These are phyloP conservation scores for Aphrocallistes beatrix DNA, from an alignment of 37 sponge, comb jelly and placozoan genomes.

Conservation along the genomic window DNA sequence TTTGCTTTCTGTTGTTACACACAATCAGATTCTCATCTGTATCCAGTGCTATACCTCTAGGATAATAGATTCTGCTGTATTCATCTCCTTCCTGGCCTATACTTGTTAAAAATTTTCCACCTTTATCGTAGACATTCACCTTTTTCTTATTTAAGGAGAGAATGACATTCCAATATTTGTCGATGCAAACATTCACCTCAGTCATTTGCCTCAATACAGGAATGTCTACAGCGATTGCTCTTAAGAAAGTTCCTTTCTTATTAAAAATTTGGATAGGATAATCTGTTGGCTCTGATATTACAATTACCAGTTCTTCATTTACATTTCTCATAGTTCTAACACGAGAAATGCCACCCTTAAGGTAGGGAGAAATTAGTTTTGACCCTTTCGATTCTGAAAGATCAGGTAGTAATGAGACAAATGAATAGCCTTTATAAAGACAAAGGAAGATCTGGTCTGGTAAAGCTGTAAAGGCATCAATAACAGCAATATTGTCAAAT, in stretches of 20 bases:
- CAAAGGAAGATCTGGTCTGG: too few species aligned
- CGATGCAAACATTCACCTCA: background rate
- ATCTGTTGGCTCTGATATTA: background rate
- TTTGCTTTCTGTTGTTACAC: background rate
- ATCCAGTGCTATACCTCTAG: slow-evolving; percentile 4
- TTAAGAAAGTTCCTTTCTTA: background rate
- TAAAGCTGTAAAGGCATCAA: background rate
- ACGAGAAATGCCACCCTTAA: background rate
- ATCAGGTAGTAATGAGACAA: background rate
- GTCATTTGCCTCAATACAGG: background rate
- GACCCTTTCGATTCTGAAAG: background rate
- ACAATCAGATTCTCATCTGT: background rate
- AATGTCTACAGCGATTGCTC: background rate
- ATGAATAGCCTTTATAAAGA: background rate
- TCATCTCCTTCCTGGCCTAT: background rate
- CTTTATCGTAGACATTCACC: background rate
- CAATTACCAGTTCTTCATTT: background rate
- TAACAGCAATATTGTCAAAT: background rate
- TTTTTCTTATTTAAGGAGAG: background rate
- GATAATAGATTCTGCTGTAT: background rate
- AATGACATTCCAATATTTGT: background rate
- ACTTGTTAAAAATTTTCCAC: background rate
- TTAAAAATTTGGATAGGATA: background rate
- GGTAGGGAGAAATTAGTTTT: background rate
- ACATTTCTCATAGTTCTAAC: background rate